phyloP scores from a whole-genome alignment of 2,888 invertebrate genomes.

The Ptychoptera contaminata region DNA sequence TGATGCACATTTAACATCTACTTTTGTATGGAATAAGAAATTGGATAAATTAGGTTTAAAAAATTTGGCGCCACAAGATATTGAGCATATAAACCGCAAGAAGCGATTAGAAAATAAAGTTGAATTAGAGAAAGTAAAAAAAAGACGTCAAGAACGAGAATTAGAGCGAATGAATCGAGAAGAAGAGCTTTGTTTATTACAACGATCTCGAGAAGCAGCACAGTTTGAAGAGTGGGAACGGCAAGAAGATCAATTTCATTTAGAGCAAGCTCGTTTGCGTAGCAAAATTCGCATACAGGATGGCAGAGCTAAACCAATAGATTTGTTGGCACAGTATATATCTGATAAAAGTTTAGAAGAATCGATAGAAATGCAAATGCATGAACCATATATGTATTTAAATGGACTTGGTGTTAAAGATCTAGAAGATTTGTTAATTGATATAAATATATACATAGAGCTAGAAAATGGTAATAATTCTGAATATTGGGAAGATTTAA shows the following conservation, averaged over 20 bases:
- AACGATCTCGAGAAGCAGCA: conserved; percentile 78
- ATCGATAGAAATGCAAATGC: conserved; percentile 97
- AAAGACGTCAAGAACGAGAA: conserved; percentile 76
- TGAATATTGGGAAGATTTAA: conserved; percentile 92
- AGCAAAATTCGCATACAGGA: conserved; percentile 93
- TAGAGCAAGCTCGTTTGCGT: conserved; percentile 87
- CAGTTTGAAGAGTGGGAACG: conserved; percentile 87
- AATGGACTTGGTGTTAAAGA: conserved; percentile 81
- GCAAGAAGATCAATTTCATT: conserved; percentile 94
- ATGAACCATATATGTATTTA: conserved; percentile 91
- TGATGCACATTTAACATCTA: conserved; percentile 84
- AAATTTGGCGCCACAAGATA: conserved; percentile 57
- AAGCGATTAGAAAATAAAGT: conserved; percentile 84
- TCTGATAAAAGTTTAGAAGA: conserved; percentile 79
- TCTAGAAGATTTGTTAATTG: conserved; percentile 88
- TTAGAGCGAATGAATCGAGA: conserved; percentile 68
- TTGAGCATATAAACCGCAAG: conserved; percentile 65
- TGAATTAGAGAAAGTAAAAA: conserved; percentile 90
- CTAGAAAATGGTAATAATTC: conserved; percentile 76
- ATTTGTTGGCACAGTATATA: conserved; percentile 90
- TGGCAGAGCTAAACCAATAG: conserved; percentile 94
- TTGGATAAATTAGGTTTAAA: conserved; percentile 82
- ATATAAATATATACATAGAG: conserved; percentile 88
- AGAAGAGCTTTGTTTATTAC: conserved; percentile 67
- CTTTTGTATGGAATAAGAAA: conserved; percentile 96